Conservation (phyloP, 1,140 invertebrate genomes). For the Cotesia typhae region DNA sequence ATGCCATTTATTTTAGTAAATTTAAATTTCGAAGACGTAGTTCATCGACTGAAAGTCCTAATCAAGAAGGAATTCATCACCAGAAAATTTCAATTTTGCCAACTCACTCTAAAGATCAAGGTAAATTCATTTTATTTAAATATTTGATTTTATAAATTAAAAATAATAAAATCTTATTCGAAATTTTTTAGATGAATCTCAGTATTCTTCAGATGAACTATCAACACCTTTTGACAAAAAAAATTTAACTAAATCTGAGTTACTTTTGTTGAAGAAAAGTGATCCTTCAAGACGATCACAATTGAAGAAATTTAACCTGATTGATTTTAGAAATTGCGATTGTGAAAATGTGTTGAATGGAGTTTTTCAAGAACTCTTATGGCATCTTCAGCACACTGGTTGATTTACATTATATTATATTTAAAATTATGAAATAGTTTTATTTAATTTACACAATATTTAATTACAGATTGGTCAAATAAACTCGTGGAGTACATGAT, state of each 20-base stretch:
- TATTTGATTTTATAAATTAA: too few relatives aligned
- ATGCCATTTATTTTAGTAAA: not conserved
- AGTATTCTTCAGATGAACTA: not conserved
- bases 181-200: too few relatives aligned
- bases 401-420: slow-evolving; percentile 3
- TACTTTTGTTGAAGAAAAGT: not conserved
- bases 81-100: too few relatives aligned
- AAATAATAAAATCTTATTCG: too few relatives aligned
- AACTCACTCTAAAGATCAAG: too few relatives aligned
- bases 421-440: not conserved
- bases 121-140: too few relatives aligned
- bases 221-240: not conserved
- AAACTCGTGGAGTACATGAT: slow-evolving; percentile 38
- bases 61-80: not conserved
- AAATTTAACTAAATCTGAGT: not conserved
- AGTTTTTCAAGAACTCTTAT: slow-evolving; percentile 38
- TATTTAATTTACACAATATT: not conserved
- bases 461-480: slow-evolving; percentile 32
- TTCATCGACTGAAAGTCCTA: not conserved
- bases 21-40: not conserved
- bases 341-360: slow-evolving; percentile 37
- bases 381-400: slow-evolving; percentile 41
- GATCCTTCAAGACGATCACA: not conserved
- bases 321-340: slow-evolving; percentile 48
- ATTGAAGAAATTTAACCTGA: slow-evolving; percentile 33